phyloP scores from a whole-genome alignment of 2,797 vertebrate species.

The Pangasius mekongensis region DNA sequence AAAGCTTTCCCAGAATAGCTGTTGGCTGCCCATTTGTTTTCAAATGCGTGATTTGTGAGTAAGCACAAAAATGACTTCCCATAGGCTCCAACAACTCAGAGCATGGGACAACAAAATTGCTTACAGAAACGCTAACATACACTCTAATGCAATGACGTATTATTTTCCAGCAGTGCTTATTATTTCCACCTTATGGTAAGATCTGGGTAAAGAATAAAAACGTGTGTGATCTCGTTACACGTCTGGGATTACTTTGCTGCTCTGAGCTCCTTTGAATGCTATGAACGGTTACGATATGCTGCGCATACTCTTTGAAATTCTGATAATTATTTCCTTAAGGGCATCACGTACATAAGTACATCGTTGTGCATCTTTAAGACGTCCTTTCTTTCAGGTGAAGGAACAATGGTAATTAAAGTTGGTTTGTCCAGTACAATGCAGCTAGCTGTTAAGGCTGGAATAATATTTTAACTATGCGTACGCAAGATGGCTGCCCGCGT shows the following conservation, averaged over 20 bases:
- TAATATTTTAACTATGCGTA: not conserved
- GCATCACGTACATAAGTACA: not conserved
- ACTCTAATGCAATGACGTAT: not conserved
- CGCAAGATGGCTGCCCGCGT: not conserved
- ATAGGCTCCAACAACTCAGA: too few relatives aligned
- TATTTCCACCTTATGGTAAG: constrained; percentile 12
- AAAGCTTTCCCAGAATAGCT: not conserved
- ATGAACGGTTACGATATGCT: not conserved
- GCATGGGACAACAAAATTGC: not conserved
- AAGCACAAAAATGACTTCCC: not conserved
- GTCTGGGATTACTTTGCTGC: constrained; percentile 16
- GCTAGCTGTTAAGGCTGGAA: not conserved
- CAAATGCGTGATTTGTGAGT: not conserved
- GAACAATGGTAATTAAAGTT: too few relatives aligned
- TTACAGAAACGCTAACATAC: not conserved
- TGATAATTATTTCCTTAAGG: constrained; percentile 2
- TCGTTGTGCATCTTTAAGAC: not conserved
- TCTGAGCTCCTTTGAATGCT: not conserved
- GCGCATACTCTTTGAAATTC: not conserved
- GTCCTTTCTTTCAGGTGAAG: not conserved
- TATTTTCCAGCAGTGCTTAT: constrained; percentile 9
- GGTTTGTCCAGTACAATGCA: not conserved
- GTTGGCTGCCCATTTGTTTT: not conserved
- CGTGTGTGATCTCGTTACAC: not conserved
- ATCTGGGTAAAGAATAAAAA: not conserved